Evolutionary conservation across 2,888 invertebrate genomes (phyloP).

Genomic region (Byasa hedistus): DNA sequence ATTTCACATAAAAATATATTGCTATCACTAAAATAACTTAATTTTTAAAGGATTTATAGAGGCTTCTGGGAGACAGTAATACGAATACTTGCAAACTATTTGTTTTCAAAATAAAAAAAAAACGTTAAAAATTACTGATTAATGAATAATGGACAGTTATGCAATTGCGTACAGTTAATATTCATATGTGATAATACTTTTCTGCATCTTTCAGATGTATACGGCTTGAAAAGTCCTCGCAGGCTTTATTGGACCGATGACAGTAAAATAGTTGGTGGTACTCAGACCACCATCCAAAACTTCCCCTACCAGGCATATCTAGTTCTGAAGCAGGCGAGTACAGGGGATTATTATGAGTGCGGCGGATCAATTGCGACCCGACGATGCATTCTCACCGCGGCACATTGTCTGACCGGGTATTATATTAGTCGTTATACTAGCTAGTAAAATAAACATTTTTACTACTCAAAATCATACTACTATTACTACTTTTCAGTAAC

Average conservation of each 20-base stretch:
- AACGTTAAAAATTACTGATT: no score
- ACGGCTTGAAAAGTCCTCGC: constrained; percentile 41
- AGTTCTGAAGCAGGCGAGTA: constrained; percentile 46
- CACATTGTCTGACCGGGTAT: constrained; percentile 70
- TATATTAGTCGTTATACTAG: constrained; percentile 2
- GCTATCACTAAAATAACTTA: no score
- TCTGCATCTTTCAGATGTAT: constrained; percentile 45
- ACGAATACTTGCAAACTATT: no score
- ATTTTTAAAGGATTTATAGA: no score
- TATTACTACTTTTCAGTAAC: background rate
- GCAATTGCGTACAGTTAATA: no score
- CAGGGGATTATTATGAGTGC: constrained; percentile 53
- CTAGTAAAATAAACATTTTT: background rate
- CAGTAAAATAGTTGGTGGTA: constrained; percentile 68
- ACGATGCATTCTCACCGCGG: constrained; percentile 66
- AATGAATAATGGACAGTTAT: no score
- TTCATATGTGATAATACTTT: background rate
- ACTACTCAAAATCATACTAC: background rate
- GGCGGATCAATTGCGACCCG: constrained; percentile 69
- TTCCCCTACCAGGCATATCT: constrained; percentile 67
- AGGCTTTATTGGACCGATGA: constrained; percentile 34
- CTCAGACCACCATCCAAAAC: constrained; percentile 53
- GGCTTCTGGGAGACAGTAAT: no score
- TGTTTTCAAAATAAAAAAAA: no score
- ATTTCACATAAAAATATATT: no score